Conservation (phyloP, 2,888 invertebrate species). For the Spisula solida region DNA sequence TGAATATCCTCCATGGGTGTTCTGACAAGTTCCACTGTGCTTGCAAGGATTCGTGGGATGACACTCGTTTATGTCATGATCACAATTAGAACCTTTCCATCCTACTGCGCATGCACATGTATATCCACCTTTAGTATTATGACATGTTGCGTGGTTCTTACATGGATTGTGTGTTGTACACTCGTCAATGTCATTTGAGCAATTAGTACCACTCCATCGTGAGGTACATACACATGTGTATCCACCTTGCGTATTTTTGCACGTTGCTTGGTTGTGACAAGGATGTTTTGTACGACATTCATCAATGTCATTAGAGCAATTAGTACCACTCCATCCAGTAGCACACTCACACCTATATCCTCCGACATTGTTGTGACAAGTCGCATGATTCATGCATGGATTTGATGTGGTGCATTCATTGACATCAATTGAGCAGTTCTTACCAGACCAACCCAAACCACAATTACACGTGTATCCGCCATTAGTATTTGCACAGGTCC, state of each 20-base stretch:
- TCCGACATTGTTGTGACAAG: conserved; percentile 24
- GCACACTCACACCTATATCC: conserved; percentile 15
- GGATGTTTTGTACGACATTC: conserved; percentile 14
- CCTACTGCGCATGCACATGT: neutral
- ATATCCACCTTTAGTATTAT: conserved; percentile 23
- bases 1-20: neutral
- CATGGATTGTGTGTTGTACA: neutral
- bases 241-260: conserved; percentile 23
- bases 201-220: conserved; percentile 28
- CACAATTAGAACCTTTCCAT: neutral
- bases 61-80: conserved; percentile 15
- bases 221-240: conserved; percentile 1
- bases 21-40: neutral
- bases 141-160: neutral
- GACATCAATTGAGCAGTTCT: conserved; percentile 57
- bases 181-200: conserved; percentile 34
- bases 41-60: neutral
- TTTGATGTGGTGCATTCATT: conserved; percentile 45
- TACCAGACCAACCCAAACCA: conserved; percentile 50
- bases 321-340: neutral
- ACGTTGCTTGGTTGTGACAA: neutral
- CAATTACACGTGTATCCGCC: conserved; percentile 58
- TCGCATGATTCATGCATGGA: conserved; percentile 30
- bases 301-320: conserved; percentile 25
- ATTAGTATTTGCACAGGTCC: conserved; percentile 38